phyloP scores from a whole-genome alignment of 2,888 invertebrate genomes.

The Alitta virens region DNA sequence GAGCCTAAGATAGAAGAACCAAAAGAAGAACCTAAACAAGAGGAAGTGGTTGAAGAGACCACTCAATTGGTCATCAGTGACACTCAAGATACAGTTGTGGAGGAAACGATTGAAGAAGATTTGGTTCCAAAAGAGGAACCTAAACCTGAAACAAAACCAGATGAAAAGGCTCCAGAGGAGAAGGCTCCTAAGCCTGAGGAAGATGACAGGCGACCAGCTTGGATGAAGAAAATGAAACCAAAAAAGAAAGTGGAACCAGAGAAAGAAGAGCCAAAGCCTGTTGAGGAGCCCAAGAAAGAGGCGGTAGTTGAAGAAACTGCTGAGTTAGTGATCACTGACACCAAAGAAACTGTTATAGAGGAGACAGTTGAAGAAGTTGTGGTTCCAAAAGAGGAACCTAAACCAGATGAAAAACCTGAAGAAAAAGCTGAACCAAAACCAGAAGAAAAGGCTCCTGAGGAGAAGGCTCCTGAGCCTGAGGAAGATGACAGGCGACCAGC shows the following conservation, averaged over 20 bases:
- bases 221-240: neutral
- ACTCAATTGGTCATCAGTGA: neutral
- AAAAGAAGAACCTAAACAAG: neutral
- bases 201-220: neutral
- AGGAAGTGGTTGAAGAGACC: neutral
- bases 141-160: neutral
- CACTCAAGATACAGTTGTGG: neutral
- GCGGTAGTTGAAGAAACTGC: neutral
- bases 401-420: constrained; percentile 6
- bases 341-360: neutral
- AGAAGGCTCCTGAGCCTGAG: too few relatives aligned
- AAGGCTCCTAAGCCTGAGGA: too few relatives aligned
- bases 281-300: too few relatives aligned
- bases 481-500: too few relatives aligned
- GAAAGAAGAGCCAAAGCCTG: neutral
- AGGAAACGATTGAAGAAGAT: neutral
- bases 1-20: neutral
- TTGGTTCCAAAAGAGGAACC: neutral
- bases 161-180: neutral
- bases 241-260: neutral
- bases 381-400: neutral
- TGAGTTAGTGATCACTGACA: neutral
- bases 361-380: neutral
- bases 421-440: too few relatives aligned
- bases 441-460: too few relatives aligned